phyloP scores from a whole-genome alignment of 2,113 vertebrate species.

The Thamnaconus septentrionalis region DNA sequence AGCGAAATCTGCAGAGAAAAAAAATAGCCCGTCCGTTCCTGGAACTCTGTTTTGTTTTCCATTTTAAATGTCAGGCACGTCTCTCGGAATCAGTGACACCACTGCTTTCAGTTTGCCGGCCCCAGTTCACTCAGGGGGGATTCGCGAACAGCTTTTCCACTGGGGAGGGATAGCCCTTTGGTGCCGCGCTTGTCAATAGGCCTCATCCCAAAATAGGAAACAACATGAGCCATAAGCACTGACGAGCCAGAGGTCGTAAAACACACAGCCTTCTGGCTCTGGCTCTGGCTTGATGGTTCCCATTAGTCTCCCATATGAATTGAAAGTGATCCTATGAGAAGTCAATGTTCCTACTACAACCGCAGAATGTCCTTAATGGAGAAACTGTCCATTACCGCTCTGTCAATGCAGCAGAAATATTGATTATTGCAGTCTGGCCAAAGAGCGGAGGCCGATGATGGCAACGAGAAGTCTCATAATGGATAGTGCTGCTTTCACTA shows the following conservation, averaged over 20 bases:
- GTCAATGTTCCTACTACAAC: slow-evolving; percentile 20
- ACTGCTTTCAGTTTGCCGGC: neutral
- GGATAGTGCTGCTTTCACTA: slow-evolving; percentile 17
- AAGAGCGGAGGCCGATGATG: slow-evolving; percentile 10
- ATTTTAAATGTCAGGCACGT: neutral
- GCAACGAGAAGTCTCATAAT: slow-evolving; percentile 21
- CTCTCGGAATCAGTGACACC: neutral
- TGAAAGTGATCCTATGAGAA: slow-evolving; percentile 40
- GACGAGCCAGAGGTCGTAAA: slow-evolving; percentile 39
- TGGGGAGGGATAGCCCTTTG: slow-evolving; percentile 11
- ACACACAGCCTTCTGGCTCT: slow-evolving; percentile 31
- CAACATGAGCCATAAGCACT: slow-evolving; percentile 29
- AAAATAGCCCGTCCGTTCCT: slow-evolving; percentile 1
- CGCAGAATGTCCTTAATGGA: slow-evolving; percentile 41
- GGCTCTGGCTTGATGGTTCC: slow-evolving; percentile 43
- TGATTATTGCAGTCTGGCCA: slow-evolving; percentile 37
- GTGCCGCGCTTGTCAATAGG: slow-evolving; percentile 5
- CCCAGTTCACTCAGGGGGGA: neutral
- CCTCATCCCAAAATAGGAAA: slow-evolving; percentile 34
- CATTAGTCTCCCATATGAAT: slow-evolving; percentile 50
- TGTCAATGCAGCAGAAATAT: slow-evolving; percentile 41
- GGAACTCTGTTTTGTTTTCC: neutral
- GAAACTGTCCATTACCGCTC: slow-evolving; percentile 42
- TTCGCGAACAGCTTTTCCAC: slow-evolving; percentile 15
- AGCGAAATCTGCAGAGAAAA: slow-evolving; percentile 3